phyloP scores from a whole-genome alignment of 2,888 invertebrate genomes.

The Tetheella fluctuosa region DNA sequence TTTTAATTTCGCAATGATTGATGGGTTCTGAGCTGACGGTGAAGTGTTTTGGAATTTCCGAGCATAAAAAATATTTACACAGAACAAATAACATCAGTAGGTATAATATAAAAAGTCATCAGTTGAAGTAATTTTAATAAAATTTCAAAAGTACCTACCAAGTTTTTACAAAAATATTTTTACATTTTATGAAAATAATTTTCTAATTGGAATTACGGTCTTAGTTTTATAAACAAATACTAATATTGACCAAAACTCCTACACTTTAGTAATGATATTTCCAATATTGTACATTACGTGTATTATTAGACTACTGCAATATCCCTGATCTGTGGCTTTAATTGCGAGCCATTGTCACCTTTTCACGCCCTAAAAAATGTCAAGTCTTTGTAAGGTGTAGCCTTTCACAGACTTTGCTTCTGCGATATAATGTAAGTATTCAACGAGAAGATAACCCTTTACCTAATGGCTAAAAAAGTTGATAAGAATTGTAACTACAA shows the following conservation, averaged over 20 bases:
- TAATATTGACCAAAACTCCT: no score
- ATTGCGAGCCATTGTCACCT: not conserved
- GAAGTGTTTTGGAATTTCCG: not conserved
- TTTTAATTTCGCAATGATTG: slow-evolving; percentile 4
- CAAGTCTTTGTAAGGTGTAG: not conserved
- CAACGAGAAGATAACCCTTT: not conserved
- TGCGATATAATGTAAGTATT: not conserved
- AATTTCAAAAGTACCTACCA: no score
- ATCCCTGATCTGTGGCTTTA: not conserved
- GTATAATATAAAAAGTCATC: no score
- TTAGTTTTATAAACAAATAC: no score
- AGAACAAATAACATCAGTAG: not conserved
- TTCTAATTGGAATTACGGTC: no score
- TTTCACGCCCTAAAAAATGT: slow-evolving; percentile 8
- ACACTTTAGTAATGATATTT: no score
- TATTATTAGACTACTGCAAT: not conserved
- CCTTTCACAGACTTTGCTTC: not conserved
- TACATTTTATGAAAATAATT: no score
- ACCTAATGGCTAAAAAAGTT: not conserved
- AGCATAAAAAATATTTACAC: not conserved
- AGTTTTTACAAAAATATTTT: no score
- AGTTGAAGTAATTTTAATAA: not conserved
- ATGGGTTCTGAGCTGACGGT: not conserved
- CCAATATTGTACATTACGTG: not conserved
- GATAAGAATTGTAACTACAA: not conserved